Base-by-base conservation (phyloP, 2,888 invertebrate species). In the Subacronicta megacephala region DNA sequence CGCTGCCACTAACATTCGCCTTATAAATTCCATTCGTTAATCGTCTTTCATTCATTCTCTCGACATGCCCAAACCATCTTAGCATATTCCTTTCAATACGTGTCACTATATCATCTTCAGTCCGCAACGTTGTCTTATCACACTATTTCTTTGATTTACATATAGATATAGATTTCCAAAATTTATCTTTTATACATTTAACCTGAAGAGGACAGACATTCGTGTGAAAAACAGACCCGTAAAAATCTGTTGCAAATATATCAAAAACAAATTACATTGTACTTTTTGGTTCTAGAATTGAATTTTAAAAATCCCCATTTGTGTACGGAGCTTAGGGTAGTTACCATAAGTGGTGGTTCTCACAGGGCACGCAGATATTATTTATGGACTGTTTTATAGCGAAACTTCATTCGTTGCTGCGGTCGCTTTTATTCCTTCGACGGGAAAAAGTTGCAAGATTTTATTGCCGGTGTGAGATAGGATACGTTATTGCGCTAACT, bases 391-490 rank as follows among this genome's bases (percentile, higher is more conserved):
- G 85, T 89, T 94, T 94, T 94, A 94, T 94, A 90, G 92, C 90
- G 85, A 86, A 94, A 94, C 92, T 94, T 93, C 92, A 93, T 90
- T 91, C 93, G 88, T 86, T 89, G 88, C 90, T 91, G 94, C 85
- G 93, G 94, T 92, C 84, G 90, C 90, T 89, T 91, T 92, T 93
- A 93, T 93, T 90, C 90, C 83, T 91, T 88, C 86, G 87, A 89
- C 88, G 89, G 82, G 91, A 88, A 92, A 93, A 93, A 93, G 91
- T 94, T 93, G 90, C 69, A 82, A 87, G 90, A 84, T 89, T 93
- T 93, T 93, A 93, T 93, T 89, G 83, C 90, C 92, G 90, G 92
- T 92, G 92, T 89, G 93, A 92, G 90, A 91, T 92, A 92, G 92
- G 90, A 91, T 86, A 85, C 91, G 92, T 92, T 93, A 93, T 93